Base-by-base conservation (phyloP, 1,140 invertebrate species). In the Zaprionus taronus region DNA sequence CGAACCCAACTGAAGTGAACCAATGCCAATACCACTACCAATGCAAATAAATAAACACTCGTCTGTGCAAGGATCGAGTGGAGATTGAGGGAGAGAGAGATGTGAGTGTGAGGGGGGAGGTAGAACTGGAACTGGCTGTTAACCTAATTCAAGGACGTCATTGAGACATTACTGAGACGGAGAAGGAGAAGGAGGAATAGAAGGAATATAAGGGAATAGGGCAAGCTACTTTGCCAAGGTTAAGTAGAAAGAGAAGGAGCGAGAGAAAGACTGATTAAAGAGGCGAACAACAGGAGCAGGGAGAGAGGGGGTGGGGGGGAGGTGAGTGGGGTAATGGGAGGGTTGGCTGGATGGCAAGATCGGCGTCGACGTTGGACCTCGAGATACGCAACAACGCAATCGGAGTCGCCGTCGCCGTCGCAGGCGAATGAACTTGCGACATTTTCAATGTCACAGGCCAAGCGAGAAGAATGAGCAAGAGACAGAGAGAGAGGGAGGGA, bases 71-170 rank as follows among this genome's bases (percentile, higher is more conserved):
- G 64, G 80, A 86, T 57, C 77, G 9, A 15, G 63, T 24, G 36
- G 34, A 44, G 38, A n/a, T 9, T 34, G 44, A 47, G 12, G 31
- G 67, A 1, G 26, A 57, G 51, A 6, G 44, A n/a, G 2, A 28
- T n/a, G n/a, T n/a, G 51, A 47, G 56, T 5, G 28, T 38, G 5
- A 6, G 41, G 41, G 41, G 41, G 6, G 2, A 2, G 41, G 41
- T 12, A 70, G 62, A 64, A 53, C 58, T 72, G 68, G 53, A 67
- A 83, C 78, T 87, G 85, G 84, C 84, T 89, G 79, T 91, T 91
- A 91, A 91, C 90, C 90, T 87, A 91, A 90, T 91, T 91, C 90
- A 91, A 91, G 90, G 90, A 91, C 90, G 90, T 90, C 90, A 91
- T 91, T 91, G 90, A 91, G 84, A 91, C 90, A 91, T 82, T 89